phyloP scores from a whole-genome alignment of 2,888 invertebrate species.

The Drosophila phalerata region DNA sequence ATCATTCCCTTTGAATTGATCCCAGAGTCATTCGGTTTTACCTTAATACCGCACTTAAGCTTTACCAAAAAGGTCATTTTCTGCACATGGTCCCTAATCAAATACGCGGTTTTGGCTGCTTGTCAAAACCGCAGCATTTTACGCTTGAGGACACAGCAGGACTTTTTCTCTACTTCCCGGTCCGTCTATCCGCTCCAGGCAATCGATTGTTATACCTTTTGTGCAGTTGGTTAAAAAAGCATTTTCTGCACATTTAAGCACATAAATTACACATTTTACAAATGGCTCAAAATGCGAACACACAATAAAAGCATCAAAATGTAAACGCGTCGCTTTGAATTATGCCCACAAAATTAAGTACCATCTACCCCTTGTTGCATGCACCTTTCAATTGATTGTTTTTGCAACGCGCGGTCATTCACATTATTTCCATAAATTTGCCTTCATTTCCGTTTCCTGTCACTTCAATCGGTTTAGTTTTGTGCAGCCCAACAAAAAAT shows the following conservation, averaged over 20 bases:
- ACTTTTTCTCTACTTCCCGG: constrained; percentile 1
- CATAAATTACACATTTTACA: constrained; percentile 69
- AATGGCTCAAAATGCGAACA: constrained; percentile 52
- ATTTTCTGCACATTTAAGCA: constrained; percentile 72
- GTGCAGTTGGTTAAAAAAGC: constrained; percentile 70
- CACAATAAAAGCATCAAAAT: constrained; percentile 59
- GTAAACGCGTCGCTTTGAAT: constrained; percentile 62
- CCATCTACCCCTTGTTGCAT: constrained; percentile 4
- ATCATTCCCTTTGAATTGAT: constrained; percentile 10
- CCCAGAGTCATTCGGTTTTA: constrained; percentile 4
- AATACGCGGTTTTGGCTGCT: constrained; percentile 41
- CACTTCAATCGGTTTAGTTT: constrained; percentile 63
- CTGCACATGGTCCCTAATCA: constrained; percentile 69
- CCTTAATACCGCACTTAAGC: constrained; percentile 50
- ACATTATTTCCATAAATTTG: constrained; percentile 80
- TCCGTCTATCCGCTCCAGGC: neutral
- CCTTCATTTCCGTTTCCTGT: constrained; percentile 74
- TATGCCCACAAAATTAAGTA: constrained; percentile 56
- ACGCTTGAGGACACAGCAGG: constrained; percentile 52
- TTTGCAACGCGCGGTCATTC: constrained; percentile 40
- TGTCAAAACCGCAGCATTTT: constrained; percentile 68
- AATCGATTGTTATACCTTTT: constrained; percentile 39
- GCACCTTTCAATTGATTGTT: constrained; percentile 52
- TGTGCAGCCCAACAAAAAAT: constrained; percentile 11
- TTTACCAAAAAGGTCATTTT: constrained; percentile 53